phyloP scores from a whole-genome alignment of 2,113 vertebrate genomes.

The Serilophus lunatus region DNA sequence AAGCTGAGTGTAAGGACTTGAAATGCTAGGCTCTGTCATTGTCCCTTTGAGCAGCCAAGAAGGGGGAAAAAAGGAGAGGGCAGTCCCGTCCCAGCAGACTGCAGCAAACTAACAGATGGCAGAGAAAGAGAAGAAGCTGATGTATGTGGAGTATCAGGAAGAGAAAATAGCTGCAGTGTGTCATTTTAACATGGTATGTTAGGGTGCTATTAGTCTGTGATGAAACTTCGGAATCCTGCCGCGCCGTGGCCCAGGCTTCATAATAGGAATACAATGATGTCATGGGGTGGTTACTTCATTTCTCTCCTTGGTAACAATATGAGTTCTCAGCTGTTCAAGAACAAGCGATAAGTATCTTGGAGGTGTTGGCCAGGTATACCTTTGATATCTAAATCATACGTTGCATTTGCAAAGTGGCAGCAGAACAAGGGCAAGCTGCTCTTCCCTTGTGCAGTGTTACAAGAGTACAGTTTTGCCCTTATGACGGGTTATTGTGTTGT shows the following conservation, averaged over 20 bases:
- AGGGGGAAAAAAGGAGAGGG: not conserved
- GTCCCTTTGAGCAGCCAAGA: not conserved
- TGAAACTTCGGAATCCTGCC: not conserved
- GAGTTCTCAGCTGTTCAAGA: not conserved
- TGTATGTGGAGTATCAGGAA: not conserved
- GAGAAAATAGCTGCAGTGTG: slow-evolving; percentile 18
- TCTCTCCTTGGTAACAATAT: rapidly evolving
- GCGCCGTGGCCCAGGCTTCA: not conserved
- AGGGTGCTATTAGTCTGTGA: not conserved
- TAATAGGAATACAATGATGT: not conserved
- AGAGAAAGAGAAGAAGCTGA: not conserved
- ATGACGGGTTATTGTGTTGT: rapidly evolving
- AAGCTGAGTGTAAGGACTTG: not conserved
- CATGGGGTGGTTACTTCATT: not conserved
- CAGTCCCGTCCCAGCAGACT: slow-evolving; percentile 38
- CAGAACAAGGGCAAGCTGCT: not conserved
- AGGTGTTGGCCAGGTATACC: not conserved
- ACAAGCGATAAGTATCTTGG: rapidly evolving
- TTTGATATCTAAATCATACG: not conserved
- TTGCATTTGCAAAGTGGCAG: not conserved
- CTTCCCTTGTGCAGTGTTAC: not conserved
- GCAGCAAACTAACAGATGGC: slow-evolving; percentile 18
- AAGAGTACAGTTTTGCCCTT: not conserved
- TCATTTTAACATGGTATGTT: not conserved
- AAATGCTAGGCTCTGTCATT: not conserved